phyloP scores from a whole-genome alignment of 2,888 invertebrate genomes.

The Pyrocoelia pectoralis region DNA sequence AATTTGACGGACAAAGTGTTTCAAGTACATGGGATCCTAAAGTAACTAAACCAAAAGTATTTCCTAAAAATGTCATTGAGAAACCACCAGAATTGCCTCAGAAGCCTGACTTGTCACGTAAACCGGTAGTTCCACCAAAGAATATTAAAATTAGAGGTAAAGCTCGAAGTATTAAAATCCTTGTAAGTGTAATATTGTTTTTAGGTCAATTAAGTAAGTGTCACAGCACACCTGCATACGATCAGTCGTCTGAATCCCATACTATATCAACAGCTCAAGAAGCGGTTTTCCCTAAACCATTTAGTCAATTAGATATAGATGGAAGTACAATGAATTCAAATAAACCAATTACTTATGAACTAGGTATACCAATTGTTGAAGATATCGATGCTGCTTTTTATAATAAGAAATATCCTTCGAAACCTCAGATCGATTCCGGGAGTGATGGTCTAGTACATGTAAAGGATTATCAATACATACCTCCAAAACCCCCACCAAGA shows the following conservation, averaged over 20 bases:
- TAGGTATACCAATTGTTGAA: slow-evolving; percentile 50
- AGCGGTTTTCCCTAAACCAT: background rate
- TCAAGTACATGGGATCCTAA: slow-evolving; percentile 26
- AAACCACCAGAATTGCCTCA: slow-evolving; percentile 54
- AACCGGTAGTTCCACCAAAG: slow-evolving; percentile 54
- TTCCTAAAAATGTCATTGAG: slow-evolving; percentile 48
- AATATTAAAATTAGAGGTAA: slow-evolving; percentile 55
- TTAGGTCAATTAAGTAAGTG: slow-evolving; percentile 75
- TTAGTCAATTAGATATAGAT: slow-evolving; percentile 3
- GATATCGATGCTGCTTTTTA: slow-evolving; percentile 2
- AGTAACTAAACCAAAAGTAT: slow-evolving; percentile 48
- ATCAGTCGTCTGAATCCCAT: slow-evolving; percentile 52
- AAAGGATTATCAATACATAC: slow-evolving; percentile 46
- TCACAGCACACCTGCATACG: slow-evolving; percentile 84
- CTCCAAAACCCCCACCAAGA: slow-evolving; percentile 57
- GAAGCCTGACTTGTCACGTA: slow-evolving; percentile 47
- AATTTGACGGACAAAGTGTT: slow-evolving; percentile 52
- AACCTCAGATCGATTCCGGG: background rate
- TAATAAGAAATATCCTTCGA: background rate
- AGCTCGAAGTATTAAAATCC: background rate
- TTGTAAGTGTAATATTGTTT: slow-evolving; percentile 5
- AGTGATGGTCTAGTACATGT: slow-evolving; percentile 1
- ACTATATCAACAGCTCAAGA: background rate
- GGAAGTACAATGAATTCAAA: slow-evolving; percentile 16
- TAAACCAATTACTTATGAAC: slow-evolving; percentile 46